phyloP scores from a whole-genome alignment of 2,888 invertebrate genomes.

The Philopedon plagiatum region DNA sequence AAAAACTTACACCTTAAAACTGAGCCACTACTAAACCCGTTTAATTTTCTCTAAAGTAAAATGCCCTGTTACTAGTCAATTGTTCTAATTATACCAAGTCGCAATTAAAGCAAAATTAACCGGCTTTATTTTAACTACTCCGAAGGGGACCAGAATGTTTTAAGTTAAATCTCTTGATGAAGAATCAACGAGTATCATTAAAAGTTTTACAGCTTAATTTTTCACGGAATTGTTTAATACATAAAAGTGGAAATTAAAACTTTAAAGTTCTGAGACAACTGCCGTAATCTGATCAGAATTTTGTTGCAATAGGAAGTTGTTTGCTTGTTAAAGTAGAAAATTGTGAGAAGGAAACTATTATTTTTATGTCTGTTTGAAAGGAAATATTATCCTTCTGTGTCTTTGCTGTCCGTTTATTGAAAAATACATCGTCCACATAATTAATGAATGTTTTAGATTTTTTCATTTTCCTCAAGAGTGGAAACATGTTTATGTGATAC shows the following conservation, averaged over 20 bases:
- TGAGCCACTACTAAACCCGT: neutral
- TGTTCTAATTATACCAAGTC: neutral
- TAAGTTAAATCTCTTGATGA: neutral
- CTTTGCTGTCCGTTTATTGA: too few relatives aligned
- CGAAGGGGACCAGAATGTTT: neutral
- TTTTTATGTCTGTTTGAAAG: too few relatives aligned
- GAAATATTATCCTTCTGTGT: too few relatives aligned
- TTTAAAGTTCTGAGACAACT: too few relatives aligned
- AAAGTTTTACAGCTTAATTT: neutral
- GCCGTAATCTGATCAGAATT: neutral
- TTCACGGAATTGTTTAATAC: neutral
- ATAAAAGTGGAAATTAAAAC: neutral
- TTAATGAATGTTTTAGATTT: too few relatives aligned
- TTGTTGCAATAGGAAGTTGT: neutral
- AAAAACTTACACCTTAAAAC: neutral
- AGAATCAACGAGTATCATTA: neutral
- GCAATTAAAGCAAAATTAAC: neutral
- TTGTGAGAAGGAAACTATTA: too few relatives aligned
- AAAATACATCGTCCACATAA: too few relatives aligned
- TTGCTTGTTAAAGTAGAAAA: too few relatives aligned
- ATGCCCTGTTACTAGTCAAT: neutral
- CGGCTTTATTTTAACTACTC: neutral
- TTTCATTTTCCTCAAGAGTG: too few relatives aligned
- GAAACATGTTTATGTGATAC: too few relatives aligned
- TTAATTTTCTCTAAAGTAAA: neutral